Evolutionary conservation across 2,888 invertebrate genomes (phyloP), one percentile per base, ranked within the genome.

Genomic region (Sarcophaga subvicina): DNA sequence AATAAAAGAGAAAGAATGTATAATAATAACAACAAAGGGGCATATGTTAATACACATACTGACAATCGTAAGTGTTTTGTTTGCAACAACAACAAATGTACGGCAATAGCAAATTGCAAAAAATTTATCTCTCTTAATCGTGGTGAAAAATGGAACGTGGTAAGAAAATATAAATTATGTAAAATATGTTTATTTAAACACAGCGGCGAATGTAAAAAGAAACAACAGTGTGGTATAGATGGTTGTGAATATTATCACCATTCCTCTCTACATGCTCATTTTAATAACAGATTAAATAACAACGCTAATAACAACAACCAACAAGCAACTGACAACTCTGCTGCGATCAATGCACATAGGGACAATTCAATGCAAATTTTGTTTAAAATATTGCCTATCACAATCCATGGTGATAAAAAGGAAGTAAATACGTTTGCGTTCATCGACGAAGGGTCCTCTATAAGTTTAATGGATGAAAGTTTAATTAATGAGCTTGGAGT

Each of bases 401-500:
- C 22, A 11, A 47, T 85, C 14, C 66, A 80, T 14, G 60, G n/a
- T 11, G 70, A 66, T 17, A 70, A 62, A 5, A 79, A 85, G 59
- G 37, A 25, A 14, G 27, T 81, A 17, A n/a, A 14, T 4, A 71
- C 59, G 2, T 75, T 73, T 59, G 81, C 85, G 37, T 63, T 82
- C n/a, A 69, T 76, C 37, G 76, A 82, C 20, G 80, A 80, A 20
- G 80, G 80, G 11, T 80, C 72, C 22, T 64, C 66, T 20, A 59
- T 85, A 37, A 85, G 78, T 4, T 75, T 82, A n/a, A 63, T 81
- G 14, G 77, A 78, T n/a, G 45, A 78, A 62, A 54, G 64, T 8
- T 12, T 86, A n/a, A 75, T 82, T 17, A 37, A 86, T 14, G 60
- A 59, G 20, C 27, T 81, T 63, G 25, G 25, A 3, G 64, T 75